phyloP scores from a whole-genome alignment of 2,113 vertebrate species.

The Odontophorus gujanensis region DNA sequence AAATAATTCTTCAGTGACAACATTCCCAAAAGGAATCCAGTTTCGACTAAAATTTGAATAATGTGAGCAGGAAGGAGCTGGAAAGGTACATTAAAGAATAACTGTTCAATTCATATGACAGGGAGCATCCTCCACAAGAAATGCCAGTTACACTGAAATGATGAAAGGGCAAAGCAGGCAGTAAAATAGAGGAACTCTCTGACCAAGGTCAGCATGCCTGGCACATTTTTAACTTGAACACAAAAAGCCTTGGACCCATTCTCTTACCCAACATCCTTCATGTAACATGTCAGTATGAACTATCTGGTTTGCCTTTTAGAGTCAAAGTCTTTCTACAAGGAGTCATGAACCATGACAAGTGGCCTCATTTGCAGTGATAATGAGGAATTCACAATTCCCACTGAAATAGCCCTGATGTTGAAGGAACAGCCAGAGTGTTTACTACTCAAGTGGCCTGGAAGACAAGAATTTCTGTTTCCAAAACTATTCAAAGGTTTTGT shows the following conservation, averaged over 20 bases:
- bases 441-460: neutral
- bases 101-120: constrained; percentile 27
- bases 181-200: neutral
- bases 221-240: neutral
- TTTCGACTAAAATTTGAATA: constrained; percentile 59
- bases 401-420: neutral
- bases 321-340: neutral
- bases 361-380: neutral
- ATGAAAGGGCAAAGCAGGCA: neutral
- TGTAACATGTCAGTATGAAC: neutral
- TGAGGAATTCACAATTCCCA: neutral
- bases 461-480: neutral
- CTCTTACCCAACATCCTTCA: neutral
- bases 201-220: neutral
- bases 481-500: constrained; percentile 16
- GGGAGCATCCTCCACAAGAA: constrained; percentile 22
- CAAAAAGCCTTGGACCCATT: neutral
- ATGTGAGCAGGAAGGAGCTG: constrained; percentile 29
- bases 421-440: neutral
- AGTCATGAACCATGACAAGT: neutral
- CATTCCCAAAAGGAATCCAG: constrained; percentile 35
- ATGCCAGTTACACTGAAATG: neutral
- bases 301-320: neutral
- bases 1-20: constrained; percentile 28
- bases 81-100: constrained; percentile 51